A percentile compares a stretch with the other conserved stretches of the same genome.
Conservation (phyloP, 2,113 vertebrate species). For the Tiliqua scincoides region DNA sequence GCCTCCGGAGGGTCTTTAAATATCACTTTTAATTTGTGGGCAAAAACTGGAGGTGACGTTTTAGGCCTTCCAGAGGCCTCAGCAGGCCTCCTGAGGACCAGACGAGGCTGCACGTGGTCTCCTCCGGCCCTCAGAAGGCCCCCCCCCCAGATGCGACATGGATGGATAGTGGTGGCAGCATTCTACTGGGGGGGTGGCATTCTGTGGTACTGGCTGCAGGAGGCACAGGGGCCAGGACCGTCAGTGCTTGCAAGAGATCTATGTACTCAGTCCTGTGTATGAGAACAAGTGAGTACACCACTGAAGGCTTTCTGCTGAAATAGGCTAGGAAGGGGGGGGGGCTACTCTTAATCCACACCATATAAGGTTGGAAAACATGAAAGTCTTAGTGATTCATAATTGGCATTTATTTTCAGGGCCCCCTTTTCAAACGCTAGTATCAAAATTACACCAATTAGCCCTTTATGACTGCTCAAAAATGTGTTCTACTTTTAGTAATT, state of each 20-base stretch:
- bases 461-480: neutral
- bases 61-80: too few relatives aligned
- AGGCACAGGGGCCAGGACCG: too few relatives aligned
- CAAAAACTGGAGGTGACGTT: too few relatives aligned
- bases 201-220: too few relatives aligned
- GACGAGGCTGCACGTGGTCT: too few relatives aligned
- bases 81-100: too few relatives aligned
- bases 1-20: too few relatives aligned
- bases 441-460: slow-evolving; percentile 12
- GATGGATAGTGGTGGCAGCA: too few relatives aligned
- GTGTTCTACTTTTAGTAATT: neutral
- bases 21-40: too few relatives aligned
- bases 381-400: neutral
- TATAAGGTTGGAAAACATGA: neutral
- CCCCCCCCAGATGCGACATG: too few relatives aligned
- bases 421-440: neutral
- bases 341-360: neutral
- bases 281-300: neutral
- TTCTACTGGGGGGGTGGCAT: too few relatives aligned
- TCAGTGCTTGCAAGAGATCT: neutral
- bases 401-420: neutral
- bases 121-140: too few relatives aligned
- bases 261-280: neutral
- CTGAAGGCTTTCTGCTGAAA: neutral
- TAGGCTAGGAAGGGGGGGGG: neutral